Conservation (phyloP, 2,113 vertebrate genomes). For the Apistogramma diplotaenia region DNA sequence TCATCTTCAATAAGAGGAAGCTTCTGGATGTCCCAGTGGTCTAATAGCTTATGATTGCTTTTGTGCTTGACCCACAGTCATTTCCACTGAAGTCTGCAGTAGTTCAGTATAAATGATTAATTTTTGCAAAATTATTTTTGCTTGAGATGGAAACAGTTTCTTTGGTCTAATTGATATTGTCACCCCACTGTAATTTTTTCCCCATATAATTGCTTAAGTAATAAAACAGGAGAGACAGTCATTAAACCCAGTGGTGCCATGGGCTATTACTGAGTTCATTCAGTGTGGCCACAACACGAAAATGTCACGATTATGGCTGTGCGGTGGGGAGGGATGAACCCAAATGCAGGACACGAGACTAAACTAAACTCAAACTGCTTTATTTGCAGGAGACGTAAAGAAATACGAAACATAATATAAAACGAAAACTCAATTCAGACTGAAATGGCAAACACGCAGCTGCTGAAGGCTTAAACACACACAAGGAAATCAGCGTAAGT, state of each 20-base stretch:
- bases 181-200: not conserved
- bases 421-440: too few species aligned
- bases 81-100: not conserved
- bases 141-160: not conserved
- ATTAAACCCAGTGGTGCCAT: not conserved
- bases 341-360: too few species aligned
- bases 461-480: too few species aligned
- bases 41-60: not conserved
- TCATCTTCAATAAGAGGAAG: not conserved
- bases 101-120: not conserved
- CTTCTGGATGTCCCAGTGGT: not conserved
- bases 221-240: not conserved
- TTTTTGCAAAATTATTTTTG: not conserved
- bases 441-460: too few species aligned
- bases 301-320: too few species aligned
- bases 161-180: not conserved
- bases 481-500: too few species aligned
- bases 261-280: not conserved
- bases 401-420: too few species aligned
- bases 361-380: too few species aligned
- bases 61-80: constrained; percentile 7
- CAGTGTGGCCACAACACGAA: too few species aligned
- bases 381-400: too few species aligned
- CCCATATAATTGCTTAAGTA: not conserved
- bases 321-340: too few species aligned